Evolutionary conservation across 1,140 invertebrate species (phyloP).

Genomic region (Ceratosolen solmsi): DNA sequence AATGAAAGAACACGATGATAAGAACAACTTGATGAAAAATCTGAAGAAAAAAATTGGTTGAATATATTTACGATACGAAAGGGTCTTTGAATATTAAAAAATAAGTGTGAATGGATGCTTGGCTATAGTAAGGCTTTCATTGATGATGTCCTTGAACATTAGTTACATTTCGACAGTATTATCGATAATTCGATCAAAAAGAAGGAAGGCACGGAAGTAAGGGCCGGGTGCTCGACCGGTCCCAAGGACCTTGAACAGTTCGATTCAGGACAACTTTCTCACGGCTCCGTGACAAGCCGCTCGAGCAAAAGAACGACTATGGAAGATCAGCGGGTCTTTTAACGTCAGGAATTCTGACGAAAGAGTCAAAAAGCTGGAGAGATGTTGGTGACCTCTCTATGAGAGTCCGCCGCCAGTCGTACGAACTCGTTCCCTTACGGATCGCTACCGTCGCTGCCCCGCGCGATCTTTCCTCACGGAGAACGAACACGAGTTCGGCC

Average conservation of each 20-base stretch:
- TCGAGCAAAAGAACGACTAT: background rate
- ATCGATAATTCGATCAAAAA: background rate
- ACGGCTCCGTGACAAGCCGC: background rate
- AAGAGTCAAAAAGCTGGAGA: background rate
- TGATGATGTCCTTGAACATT: background rate
- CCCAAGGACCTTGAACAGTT: background rate
- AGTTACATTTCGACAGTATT: too few species aligned
- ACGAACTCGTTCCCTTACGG: background rate
- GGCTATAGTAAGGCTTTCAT: background rate
- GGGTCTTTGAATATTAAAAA: too few species aligned
- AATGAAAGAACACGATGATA: too few species aligned
- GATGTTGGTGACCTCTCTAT: background rate
- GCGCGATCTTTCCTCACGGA: background rate
- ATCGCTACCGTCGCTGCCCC: background rate
- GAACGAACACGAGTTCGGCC: background rate
- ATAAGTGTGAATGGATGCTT: too few species aligned
- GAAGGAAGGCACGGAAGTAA: background rate
- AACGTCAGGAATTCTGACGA: background rate
- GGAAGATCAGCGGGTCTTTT: background rate
- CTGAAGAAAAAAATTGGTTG: too few species aligned
- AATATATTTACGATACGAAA: too few species aligned
- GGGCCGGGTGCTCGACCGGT: background rate
- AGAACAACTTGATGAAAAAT: too few species aligned
- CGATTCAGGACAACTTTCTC: background rate
- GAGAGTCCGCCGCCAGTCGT: too few species aligned